phyloP scores from a whole-genome alignment of 2,113 vertebrate species.

The Saccopteryx leptura region DNA sequence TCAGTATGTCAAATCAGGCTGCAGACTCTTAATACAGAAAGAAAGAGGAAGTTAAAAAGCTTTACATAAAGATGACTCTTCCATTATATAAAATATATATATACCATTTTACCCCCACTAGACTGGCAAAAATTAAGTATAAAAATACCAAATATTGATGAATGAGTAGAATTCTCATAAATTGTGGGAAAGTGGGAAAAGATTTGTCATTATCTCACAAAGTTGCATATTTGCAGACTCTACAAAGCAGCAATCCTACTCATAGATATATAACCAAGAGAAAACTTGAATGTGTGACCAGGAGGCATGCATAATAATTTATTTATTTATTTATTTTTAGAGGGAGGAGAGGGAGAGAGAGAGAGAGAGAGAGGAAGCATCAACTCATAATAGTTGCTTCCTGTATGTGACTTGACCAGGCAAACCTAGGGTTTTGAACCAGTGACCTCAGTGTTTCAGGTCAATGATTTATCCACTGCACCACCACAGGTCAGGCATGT shows the following conservation, averaged over 20 bases:
- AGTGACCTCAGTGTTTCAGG: no score
- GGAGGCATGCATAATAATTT: neutral
- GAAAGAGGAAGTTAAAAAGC: slow-evolving; percentile 53
- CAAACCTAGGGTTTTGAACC: no score
- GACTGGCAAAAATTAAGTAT: slow-evolving; percentile 55
- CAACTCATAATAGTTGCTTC: no score
- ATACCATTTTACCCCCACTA: slow-evolving; percentile 28
- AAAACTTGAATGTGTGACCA: slow-evolving; percentile 46
- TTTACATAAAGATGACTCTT: slow-evolving; percentile 56
- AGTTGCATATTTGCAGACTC: slow-evolving; percentile 37
- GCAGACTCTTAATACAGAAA: slow-evolving; percentile 58
- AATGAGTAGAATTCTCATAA: slow-evolving; percentile 54
- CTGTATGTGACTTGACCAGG: no score
- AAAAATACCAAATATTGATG: slow-evolving; percentile 44
- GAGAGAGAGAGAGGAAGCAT: no score
- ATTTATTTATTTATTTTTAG: no score
- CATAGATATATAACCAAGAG: neutral
- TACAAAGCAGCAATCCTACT: neutral
- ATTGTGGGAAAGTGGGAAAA: neutral
- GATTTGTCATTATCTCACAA: slow-evolving; percentile 55
- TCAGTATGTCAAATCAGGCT: slow-evolving; percentile 55
- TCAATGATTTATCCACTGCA: no score
- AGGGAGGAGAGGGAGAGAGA: no score
- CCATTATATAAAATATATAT: slow-evolving; percentile 37
- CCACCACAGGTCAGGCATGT: no score